phyloP scores from a whole-genome alignment of 2,113 vertebrate species.

The Pundamilia nyererei region DNA sequence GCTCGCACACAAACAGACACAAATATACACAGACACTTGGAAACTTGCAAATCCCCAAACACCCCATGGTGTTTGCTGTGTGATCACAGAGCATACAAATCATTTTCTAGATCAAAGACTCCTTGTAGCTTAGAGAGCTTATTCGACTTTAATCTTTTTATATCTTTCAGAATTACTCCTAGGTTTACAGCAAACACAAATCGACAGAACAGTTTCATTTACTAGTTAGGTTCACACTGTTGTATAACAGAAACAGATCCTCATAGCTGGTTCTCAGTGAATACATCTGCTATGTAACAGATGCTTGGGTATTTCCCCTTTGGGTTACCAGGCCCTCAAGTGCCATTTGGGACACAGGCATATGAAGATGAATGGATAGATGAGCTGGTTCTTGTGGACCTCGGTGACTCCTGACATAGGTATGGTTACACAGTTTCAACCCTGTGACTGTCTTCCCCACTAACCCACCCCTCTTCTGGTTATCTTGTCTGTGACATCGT shows the following conservation, averaged over 20 bases:
- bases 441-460: constrained; percentile 5
- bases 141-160: constrained; percentile 30
- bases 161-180: constrained; percentile 13
- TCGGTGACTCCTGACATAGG: constrained; percentile 31
- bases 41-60: constrained; percentile 37
- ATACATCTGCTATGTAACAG: not conserved
- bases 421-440: constrained; percentile 15
- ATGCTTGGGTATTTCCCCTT: not conserved
- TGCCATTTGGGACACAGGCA: constrained; percentile 35
- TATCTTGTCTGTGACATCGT: constrained; percentile 60
- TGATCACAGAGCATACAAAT: constrained; percentile 58
- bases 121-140: constrained; percentile 17
- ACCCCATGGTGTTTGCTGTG: constrained; percentile 42
- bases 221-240: not conserved
- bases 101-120: constrained; percentile 50
- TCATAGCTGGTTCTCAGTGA: not conserved
- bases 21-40: constrained; percentile 18
- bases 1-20: not conserved
- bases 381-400: constrained; percentile 55
- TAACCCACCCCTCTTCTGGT: constrained; percentile 28
- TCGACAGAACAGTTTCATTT: constrained; percentile 13
- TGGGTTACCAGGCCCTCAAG: constrained; percentile 23
- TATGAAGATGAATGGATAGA: constrained; percentile 66
- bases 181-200: constrained; percentile 15
- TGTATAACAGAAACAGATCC: constrained; percentile 1